Percentiles rank a stretch among this genome's conserved stretches.
These are phyloP conservation scores for Nezara viridula DNA, from an alignment of 2,888 invertebrate genomes.

Conservation along the genomic window DNA sequence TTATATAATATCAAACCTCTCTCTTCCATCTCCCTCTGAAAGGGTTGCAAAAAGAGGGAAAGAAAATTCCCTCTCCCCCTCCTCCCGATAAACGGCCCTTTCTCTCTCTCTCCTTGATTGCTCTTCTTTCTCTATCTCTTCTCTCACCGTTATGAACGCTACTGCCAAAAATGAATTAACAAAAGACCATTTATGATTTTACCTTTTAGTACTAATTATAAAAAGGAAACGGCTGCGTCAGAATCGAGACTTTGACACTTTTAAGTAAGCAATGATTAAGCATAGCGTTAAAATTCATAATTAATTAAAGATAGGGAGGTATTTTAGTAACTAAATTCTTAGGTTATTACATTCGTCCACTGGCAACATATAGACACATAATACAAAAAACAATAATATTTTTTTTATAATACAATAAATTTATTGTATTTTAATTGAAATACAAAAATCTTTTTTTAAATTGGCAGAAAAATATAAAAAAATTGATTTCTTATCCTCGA, in stretches of 20 bases:
- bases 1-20: constrained; percentile 65
- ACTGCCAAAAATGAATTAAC: constrained; percentile 30
- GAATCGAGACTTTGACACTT: not conserved
- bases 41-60: constrained; percentile 41
- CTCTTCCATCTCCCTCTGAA: constrained; percentile 44
- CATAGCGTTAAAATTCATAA: not conserved
- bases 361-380: too few relatives aligned
- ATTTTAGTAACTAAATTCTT: not conserved
- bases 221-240: not conserved
- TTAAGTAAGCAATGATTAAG: not conserved
- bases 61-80: constrained; percentile 63
- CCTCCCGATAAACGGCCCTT: constrained; percentile 61
- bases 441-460: too few relatives aligned
- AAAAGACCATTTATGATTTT: constrained; percentile 29
- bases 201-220: constrained; percentile 39
- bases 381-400: too few relatives aligned
- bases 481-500: too few relatives aligned
- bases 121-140: constrained; percentile 39
- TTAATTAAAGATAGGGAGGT: not conserved
- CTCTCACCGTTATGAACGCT: constrained; percentile 48
- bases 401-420: too few relatives aligned
- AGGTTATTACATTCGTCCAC: too few relatives aligned
- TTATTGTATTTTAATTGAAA: too few relatives aligned
- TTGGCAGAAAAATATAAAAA: too few relatives aligned
- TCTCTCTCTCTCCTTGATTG: constrained; percentile 27